These are phyloP conservation scores for Macaca mulatta DNA, from an alignment of 2,113 vertebrate genomes.

Conservation along the genomic window DNA sequence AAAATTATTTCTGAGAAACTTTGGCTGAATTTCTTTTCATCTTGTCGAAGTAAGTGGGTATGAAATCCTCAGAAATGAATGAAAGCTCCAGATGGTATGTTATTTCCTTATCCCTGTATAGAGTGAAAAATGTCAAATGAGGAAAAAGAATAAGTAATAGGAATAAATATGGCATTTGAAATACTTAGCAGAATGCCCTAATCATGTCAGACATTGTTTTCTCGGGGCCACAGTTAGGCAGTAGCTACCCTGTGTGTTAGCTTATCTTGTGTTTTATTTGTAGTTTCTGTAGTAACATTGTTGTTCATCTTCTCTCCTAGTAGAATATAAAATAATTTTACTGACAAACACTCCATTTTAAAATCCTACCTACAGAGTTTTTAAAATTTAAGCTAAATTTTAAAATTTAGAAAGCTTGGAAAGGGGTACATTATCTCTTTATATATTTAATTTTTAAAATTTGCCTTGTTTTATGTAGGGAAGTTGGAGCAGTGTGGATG, in stretches of 20 bases:
- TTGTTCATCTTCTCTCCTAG: background rate
- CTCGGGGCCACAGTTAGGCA: background rate
- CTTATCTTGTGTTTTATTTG: background rate
- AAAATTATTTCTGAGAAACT: slow-evolving; percentile 42
- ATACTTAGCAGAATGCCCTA: background rate
- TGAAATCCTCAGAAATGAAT: slow-evolving; percentile 19
- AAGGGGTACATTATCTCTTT: background rate
- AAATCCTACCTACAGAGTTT: background rate
- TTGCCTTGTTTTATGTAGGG: background rate
- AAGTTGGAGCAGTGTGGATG: background rate
- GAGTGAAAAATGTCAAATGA: background rate
- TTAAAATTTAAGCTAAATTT: background rate
- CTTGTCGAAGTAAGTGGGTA: slow-evolving; percentile 7
- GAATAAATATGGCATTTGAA: background rate
- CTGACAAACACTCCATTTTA: background rate
- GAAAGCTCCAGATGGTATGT: slow-evolving; percentile 10
- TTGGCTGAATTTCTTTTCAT: background rate
- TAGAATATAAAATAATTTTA: background rate
- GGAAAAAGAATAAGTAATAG: background rate
- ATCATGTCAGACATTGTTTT: background rate
- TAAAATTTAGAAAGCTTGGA: background rate
- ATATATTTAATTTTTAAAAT: background rate
- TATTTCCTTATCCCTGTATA: background rate
- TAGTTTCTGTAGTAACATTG: background rate
- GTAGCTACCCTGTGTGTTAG: background rate